Conservation (phyloP, 2,797 vertebrate genomes). For the Pempheris klunzingeri region DNA sequence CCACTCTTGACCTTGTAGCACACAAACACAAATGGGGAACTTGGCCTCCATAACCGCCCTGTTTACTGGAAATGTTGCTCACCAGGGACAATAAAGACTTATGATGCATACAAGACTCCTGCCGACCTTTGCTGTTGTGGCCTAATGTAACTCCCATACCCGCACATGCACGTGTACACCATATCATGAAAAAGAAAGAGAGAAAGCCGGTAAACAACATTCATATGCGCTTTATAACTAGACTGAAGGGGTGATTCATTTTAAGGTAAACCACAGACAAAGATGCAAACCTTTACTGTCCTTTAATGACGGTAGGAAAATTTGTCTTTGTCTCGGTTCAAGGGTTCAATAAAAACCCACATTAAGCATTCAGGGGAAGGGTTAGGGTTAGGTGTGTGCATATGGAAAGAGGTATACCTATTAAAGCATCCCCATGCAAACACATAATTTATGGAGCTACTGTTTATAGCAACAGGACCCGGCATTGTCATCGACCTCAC, state of each 20-base stretch:
- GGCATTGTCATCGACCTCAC: conserved; percentile 57
- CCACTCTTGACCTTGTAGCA: conserved; percentile 77
- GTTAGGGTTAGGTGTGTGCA: conserved; percentile 32
- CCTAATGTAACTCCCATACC: conserved; percentile 56
- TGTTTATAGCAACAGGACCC: conserved; percentile 48
- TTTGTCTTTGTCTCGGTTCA: conserved; percentile 40
- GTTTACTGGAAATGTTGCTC: conserved; percentile 86
- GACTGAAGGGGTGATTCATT: conserved; percentile 27
- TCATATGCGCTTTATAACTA: conserved; percentile 22
- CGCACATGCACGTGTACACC: conserved; percentile 27
- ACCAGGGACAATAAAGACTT: conserved; percentile 83
- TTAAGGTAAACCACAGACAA: conserved; percentile 33
- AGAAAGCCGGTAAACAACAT: conserved; percentile 44
- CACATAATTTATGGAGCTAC: conserved; percentile 51
- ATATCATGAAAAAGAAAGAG: conserved; percentile 28
- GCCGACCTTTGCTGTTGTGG: conserved; percentile 70
- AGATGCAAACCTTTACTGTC: conserved; percentile 34
- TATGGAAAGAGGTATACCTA: conserved; percentile 39
- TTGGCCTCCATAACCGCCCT: conserved; percentile 68
- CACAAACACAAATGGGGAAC: conserved; percentile 65
- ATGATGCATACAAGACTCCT: conserved; percentile 74
- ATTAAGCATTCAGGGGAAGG: conserved; percentile 41
- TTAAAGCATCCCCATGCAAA: conserved; percentile 44
- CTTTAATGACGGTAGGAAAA: conserved; percentile 47
- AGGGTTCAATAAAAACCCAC: conserved; percentile 55